These are phyloP conservation scores for Sesamia nonagrioides DNA, from an alignment of 1,140 invertebrate genomes.

Conservation along the genomic window DNA sequence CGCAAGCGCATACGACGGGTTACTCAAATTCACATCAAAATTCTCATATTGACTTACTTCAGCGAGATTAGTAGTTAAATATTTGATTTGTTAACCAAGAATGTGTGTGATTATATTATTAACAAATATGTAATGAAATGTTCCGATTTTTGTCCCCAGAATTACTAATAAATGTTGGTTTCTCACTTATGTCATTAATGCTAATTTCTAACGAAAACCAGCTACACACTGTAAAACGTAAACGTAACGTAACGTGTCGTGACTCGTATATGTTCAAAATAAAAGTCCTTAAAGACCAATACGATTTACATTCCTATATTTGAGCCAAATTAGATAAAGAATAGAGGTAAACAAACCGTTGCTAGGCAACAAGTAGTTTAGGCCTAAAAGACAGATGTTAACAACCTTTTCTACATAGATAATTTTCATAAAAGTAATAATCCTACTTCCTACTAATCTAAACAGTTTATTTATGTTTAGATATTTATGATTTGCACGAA, in stretches of 20 bases:
- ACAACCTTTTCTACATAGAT: too few relatives aligned
- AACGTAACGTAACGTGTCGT: neutral
- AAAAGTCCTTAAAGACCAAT: conserved; percentile 41
- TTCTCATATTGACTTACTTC: neutral
- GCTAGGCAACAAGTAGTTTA: too few relatives aligned
- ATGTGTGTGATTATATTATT: conserved; percentile 5
- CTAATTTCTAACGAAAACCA: too few relatives aligned
- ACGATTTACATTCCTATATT: too few relatives aligned
- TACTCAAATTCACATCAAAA: conserved; percentile 17
- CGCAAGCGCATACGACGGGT: neutral
- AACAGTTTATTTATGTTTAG: too few relatives aligned
- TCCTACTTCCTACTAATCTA: too few relatives aligned
- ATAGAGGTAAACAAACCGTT: too few relatives aligned
- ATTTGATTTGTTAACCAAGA: conserved; percentile 5
- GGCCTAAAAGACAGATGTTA: too few relatives aligned
- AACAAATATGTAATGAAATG: neutral
- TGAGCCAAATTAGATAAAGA: too few relatives aligned
- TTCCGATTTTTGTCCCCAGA: neutral
- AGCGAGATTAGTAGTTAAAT: neutral
- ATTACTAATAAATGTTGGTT: neutral
- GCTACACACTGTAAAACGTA: too few relatives aligned
- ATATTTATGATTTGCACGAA: too few relatives aligned
- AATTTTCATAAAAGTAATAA: too few relatives aligned
- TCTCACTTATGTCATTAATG: neutral
- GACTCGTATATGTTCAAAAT: neutral